Evolutionary conservation across 2,888 invertebrate genomes (phyloP).

Genomic region (Cantharis nigra): DNA sequence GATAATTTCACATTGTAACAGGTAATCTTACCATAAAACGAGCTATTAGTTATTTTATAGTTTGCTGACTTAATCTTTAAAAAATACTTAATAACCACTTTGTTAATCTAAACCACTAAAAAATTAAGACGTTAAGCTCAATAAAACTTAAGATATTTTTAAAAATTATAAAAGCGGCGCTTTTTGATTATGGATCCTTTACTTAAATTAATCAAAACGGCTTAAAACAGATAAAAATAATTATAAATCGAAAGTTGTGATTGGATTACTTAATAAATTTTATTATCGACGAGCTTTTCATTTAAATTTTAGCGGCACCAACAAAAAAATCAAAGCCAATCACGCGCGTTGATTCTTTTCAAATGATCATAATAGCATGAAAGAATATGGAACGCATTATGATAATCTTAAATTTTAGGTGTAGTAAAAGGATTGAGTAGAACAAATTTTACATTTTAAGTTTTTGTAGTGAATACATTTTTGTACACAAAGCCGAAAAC

Average conservation of each 20-base stretch:
- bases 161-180: neutral
- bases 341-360: neutral
- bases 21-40: neutral
- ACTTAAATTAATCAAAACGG: neutral
- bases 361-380: conserved; percentile 8
- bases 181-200: neutral
- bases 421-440: conserved; percentile 19
- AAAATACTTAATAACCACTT: neutral
- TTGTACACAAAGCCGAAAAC: conserved; percentile 30
- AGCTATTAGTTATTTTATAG: neutral
- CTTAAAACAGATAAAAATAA: neutral
- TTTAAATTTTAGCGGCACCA: neutral
- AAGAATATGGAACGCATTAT: conserved; percentile 15
- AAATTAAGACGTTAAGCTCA: neutral
- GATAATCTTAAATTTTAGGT: conserved; percentile 9
- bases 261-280: neutral
- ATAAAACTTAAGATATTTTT: neutral
- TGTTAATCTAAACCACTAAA: neutral
- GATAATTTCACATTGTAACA: neutral
- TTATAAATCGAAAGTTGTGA: neutral
- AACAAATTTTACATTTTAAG: conserved; percentile 12
- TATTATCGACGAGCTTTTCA: neutral
- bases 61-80: neutral
- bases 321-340: neutral
- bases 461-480: conserved; percentile 17